A percentile compares a stretch with the other conserved stretches of the same genome.
Evolutionary conservation across 2,888 invertebrate genomes (phyloP).

Genomic region (Danaus chrysippus): DNA sequence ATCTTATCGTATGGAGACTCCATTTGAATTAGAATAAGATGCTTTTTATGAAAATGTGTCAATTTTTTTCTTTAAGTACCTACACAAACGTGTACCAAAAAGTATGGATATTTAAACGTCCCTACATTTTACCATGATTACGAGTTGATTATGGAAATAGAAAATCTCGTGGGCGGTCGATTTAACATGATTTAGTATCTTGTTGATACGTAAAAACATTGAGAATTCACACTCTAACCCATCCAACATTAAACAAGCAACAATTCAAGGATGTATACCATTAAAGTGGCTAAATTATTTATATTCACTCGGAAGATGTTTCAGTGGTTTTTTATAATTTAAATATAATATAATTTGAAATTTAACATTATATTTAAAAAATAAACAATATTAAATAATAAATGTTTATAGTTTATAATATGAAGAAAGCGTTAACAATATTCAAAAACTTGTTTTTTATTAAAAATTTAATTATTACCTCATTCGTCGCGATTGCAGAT

Average conservation of each 20-base stretch:
- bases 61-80: neutral
- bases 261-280: neutral
- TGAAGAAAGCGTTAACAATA: too few relatives aligned
- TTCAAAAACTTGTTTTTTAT: too few relatives aligned
- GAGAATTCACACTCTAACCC: conserved; percentile 11
- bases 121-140: conserved; percentile 19
- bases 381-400: too few relatives aligned
- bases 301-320: too few relatives aligned
- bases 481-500: conserved; percentile 60
- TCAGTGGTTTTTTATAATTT: too few relatives aligned
- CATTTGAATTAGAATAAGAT: conserved; percentile 18
- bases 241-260: conserved; percentile 6
- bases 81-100: neutral
- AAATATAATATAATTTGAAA: too few relatives aligned
- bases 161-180: conserved; percentile 19
- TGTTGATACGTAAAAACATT: conserved; percentile 16
- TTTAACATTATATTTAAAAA: too few relatives aligned
- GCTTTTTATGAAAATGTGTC: conserved; percentile 9
- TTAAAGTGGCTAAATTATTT: neutral
- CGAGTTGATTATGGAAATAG: conserved; percentile 20
- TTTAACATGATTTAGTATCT: conserved; percentile 16
- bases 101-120: conserved; percentile 12
- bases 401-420: too few relatives aligned
- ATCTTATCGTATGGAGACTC: conserved; percentile 1
- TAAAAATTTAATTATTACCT: conserved; percentile 45